These are phyloP conservation scores for Heliconius congener DNA, from an alignment of 1,140 invertebrate genomes.

Conservation along the genomic window DNA sequence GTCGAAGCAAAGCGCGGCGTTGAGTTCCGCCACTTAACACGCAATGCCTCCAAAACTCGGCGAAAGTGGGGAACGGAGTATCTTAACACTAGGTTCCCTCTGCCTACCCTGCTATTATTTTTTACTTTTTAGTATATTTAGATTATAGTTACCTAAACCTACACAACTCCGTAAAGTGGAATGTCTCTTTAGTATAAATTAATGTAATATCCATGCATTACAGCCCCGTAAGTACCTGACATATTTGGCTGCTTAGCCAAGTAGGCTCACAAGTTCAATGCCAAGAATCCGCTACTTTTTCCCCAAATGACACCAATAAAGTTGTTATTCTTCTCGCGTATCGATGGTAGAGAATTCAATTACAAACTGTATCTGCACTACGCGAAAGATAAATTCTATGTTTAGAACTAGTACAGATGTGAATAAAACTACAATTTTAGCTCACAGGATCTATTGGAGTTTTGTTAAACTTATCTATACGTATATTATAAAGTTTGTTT, in stretches of 20 bases:
- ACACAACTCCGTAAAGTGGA: slow-evolving; percentile 13
- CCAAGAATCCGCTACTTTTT: slow-evolving; percentile 63
- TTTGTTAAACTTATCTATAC: neutral
- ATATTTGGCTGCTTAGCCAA: slow-evolving; percentile 66
- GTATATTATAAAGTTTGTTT: neutral
- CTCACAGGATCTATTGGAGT: neutral
- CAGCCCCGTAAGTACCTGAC: slow-evolving; percentile 34
- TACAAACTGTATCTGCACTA: slow-evolving; percentile 21
- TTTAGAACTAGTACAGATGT: neutral
- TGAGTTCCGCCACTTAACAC: too few relatives aligned
- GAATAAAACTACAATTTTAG: neutral
- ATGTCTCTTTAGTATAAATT: slow-evolving; percentile 22
- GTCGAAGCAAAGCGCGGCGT: too few relatives aligned
- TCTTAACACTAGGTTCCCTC: too few relatives aligned
- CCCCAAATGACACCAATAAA: slow-evolving; percentile 45
- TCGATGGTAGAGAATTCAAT: slow-evolving; percentile 25
- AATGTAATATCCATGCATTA: slow-evolving; percentile 28
- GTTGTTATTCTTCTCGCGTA: slow-evolving; percentile 49
- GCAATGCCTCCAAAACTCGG: too few relatives aligned
- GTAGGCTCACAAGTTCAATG: slow-evolving; percentile 68
- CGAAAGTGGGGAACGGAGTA: too few relatives aligned
- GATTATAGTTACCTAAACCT: slow-evolving; percentile 17
- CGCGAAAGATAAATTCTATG: slow-evolving; percentile 1
- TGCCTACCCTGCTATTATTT: too few relatives aligned
- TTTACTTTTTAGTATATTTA: neutral